Conservation (phyloP, 2,113 vertebrate species). For the Quiscalus mexicanus region DNA sequence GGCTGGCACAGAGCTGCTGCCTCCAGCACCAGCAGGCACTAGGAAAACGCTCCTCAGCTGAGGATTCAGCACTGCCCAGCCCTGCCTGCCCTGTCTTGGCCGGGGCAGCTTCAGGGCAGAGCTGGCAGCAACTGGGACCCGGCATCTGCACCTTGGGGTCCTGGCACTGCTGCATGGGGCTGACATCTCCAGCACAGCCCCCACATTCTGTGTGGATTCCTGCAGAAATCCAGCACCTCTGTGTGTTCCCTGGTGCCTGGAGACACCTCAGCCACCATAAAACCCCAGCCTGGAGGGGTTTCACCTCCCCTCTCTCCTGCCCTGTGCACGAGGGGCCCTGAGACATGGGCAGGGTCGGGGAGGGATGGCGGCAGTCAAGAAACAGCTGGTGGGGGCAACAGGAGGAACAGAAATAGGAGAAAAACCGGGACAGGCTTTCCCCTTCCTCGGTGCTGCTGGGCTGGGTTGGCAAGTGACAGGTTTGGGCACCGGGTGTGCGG, state of each 20-base stretch:
- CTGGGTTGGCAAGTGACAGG: fast-evolving
- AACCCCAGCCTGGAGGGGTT: fast-evolving
- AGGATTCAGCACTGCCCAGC: background rate
- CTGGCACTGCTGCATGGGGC: fast-evolving
- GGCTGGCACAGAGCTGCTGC: background rate
- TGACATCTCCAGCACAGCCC: fast-evolving
- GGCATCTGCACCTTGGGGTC: fast-evolving
- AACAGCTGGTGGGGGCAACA: background rate
- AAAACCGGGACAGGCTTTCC: background rate
- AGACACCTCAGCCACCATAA: fast-evolving
- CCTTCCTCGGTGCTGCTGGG: background rate
- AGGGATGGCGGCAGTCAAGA: background rate
- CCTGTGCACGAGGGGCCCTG: background rate
- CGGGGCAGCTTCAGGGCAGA: fast-evolving
- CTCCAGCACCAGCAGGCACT: background rate
- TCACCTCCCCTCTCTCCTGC: background rate
- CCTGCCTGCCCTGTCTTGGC: background rate
- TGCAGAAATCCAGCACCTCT: background rate
- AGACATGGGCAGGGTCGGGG: background rate
- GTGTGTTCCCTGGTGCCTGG: background rate
- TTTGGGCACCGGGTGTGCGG: background rate
- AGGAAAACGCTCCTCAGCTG: background rate
- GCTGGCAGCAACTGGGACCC: fast-evolving
- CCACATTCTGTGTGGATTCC: background rate
- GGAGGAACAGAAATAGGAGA: background rate